Conservation (phyloP, 2,888 invertebrate genomes). For the Platycnemis pennipes region DNA sequence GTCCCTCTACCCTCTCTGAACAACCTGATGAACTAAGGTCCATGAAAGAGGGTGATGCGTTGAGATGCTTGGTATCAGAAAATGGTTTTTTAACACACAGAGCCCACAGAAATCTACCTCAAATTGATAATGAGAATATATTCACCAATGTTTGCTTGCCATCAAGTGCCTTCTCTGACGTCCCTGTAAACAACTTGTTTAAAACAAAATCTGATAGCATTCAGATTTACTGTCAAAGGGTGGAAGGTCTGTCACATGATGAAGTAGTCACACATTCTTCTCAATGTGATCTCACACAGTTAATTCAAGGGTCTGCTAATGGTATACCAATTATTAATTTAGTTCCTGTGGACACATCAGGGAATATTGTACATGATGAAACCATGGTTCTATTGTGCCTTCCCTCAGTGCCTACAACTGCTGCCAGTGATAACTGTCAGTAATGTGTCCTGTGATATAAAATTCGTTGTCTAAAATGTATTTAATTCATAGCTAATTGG, state of each 20-base stretch:
- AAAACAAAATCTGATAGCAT: not conserved
- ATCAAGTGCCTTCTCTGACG: not conserved
- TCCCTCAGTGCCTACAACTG: not conserved
- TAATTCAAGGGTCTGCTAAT: not conserved
- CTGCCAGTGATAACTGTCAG: not conserved
- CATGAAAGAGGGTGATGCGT: not conserved
- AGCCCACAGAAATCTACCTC: not conserved
- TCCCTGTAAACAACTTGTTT: not conserved
- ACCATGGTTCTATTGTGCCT: slow-evolving; percentile 24
- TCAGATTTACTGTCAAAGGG: not conserved
- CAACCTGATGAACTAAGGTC: not conserved
- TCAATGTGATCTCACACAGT: not conserved
- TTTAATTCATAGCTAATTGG: too few species aligned
- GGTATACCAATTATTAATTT: not conserved
- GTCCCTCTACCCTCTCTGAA: not conserved
- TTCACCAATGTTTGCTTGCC: not conserved
- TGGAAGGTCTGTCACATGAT: not conserved
- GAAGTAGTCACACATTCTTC: not conserved
- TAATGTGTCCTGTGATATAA: not conserved
- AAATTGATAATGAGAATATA: not conserved
- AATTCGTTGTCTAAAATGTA: not conserved
- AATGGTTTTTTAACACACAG: not conserved
- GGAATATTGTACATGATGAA: not conserved
- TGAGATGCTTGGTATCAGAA: not conserved
- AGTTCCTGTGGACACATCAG: not conserved